phyloP scores from a whole-genome alignment of 2,888 invertebrate genomes.

The Lepidochrysops patricia region DNA sequence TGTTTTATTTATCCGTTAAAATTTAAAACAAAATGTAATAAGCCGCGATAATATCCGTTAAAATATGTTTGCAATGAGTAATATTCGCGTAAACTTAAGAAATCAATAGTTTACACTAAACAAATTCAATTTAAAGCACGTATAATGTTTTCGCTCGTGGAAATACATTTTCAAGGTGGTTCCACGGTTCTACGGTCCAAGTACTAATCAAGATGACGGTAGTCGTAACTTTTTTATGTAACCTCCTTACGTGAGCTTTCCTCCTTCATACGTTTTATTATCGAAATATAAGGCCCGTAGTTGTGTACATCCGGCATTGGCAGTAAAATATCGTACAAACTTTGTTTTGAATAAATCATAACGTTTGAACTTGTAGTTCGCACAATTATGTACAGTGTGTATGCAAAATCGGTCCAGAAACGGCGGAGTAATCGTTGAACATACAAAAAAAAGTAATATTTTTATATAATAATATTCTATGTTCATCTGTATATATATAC shows the following conservation, averaged over 20 bases:
- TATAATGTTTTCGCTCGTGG: not conserved
- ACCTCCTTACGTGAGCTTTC: conserved; percentile 13
- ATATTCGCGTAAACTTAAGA: too few species aligned
- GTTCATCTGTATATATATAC: too few species aligned
- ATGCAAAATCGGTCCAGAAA: too few species aligned
- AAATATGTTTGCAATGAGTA: too few species aligned
- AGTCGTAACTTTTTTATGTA: conserved; percentile 25
- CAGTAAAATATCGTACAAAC: conserved; percentile 2
- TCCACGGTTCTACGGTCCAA: conserved; percentile 15
- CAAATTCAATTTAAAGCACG: not conserved
- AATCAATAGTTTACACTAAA: not conserved
- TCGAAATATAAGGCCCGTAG: conserved; percentile 18
- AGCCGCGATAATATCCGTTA: too few species aligned
- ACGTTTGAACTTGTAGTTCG: not conserved
- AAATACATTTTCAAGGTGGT: conserved; percentile 8
- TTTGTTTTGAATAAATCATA: conserved; percentile 10
- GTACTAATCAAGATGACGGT: conserved; percentile 23
- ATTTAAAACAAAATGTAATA: too few species aligned
- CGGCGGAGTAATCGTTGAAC: too few species aligned
- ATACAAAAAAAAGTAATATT: too few species aligned
- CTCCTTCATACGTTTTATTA: conserved; percentile 20
- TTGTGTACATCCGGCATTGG: conserved; percentile 8
- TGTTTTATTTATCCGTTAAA: too few species aligned
- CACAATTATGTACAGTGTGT: too few species aligned
- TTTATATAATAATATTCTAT: too few species aligned